Percentiles rank a stretch among this genome's conserved stretches.
These are phyloP conservation scores for Strigops habroptila DNA, from an alignment of 2,113 vertebrate species.

Conservation along the genomic window DNA sequence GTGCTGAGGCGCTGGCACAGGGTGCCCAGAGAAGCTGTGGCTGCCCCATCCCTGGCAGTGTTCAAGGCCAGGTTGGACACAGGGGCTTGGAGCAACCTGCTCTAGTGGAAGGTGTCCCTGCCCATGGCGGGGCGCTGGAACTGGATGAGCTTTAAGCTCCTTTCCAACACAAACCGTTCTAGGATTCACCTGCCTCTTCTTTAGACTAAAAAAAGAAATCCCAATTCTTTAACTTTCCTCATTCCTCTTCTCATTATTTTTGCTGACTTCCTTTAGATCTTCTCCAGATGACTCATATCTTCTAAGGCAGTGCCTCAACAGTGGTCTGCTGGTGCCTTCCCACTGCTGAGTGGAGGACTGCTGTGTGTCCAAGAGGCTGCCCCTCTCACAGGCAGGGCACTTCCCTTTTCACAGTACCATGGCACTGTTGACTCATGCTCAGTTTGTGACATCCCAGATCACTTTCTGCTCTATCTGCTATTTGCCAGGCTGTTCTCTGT, in stretches of 20 bases:
- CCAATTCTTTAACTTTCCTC: background rate
- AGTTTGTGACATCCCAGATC: slow-evolving; percentile 28
- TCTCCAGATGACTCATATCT: background rate
- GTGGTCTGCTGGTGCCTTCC: too few species aligned
- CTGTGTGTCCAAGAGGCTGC: background rate
- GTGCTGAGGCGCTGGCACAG: too few species aligned
- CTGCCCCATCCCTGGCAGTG: too few species aligned
- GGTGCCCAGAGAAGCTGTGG: too few species aligned
- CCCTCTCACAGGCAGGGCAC: background rate
- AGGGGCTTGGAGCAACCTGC: too few species aligned
- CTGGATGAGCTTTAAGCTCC: too few species aligned
- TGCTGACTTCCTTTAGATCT: background rate
- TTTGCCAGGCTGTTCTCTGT: background rate
- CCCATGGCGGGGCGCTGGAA: too few species aligned
- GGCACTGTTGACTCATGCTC: slow-evolving; percentile 23
- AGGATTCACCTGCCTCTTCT: background rate
- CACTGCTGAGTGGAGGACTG: background rate
- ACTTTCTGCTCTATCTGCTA: slow-evolving; percentile 22
- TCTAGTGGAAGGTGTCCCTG: too few species aligned
- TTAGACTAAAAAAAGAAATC: background rate
- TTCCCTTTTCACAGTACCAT: slow-evolving; percentile 8
- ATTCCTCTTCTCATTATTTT: background rate
- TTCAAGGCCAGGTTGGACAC: too few species aligned
- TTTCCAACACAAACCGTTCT: too few species aligned
- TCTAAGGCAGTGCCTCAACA: background rate